Percentiles rank a stretch among this genome's conserved stretches.
These are phyloP conservation scores for Anagrus nilaparvatae DNA, from an alignment of 1,140 invertebrate genomes.

Conservation along the genomic window DNA sequence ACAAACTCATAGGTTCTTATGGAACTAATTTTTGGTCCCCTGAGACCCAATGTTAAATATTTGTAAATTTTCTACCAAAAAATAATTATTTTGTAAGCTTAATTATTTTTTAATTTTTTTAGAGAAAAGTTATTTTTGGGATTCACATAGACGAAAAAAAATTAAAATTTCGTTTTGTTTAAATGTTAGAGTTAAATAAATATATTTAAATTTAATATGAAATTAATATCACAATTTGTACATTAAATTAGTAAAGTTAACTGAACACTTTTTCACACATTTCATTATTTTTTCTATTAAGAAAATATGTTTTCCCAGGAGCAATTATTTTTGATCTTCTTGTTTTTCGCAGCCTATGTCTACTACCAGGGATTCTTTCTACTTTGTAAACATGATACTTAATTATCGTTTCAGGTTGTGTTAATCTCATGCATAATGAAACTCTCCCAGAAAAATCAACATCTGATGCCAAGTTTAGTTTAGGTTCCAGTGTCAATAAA, in stretches of 20 bases:
- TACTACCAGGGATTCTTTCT: constrained; percentile 57
- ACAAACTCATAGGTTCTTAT: too few relatives aligned
- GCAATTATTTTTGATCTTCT: constrained; percentile 28
- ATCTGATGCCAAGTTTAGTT: constrained; percentile 64
- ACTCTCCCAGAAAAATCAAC: constrained; percentile 70
- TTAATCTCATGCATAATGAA: constrained; percentile 71
- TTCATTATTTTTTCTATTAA: constrained; percentile 72
- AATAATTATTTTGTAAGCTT: too few relatives aligned
- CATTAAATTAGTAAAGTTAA: constrained; percentile 15
- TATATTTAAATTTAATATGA: too few relatives aligned
- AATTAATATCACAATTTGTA: neutral
- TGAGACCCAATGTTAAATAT: too few relatives aligned
- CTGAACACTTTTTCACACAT: constrained; percentile 52
- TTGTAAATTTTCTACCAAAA: too few relatives aligned
- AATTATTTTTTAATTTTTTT: too few relatives aligned
- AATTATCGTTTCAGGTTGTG: constrained; percentile 55
- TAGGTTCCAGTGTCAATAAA: constrained; percentile 57
- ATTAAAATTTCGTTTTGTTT: too few relatives aligned
- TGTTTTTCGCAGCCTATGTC: constrained; percentile 50
- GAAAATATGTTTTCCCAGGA: constrained; percentile 60
- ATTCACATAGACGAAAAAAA: too few relatives aligned
- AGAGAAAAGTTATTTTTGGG: too few relatives aligned
- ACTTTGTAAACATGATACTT: constrained; percentile 58
- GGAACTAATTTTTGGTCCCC: too few relatives aligned
- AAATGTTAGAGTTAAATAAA: too few relatives aligned